These are phyloP conservation scores for Coregonus clupeaformis DNA, from an alignment of 2,113 vertebrate species.

Conservation along the genomic window DNA sequence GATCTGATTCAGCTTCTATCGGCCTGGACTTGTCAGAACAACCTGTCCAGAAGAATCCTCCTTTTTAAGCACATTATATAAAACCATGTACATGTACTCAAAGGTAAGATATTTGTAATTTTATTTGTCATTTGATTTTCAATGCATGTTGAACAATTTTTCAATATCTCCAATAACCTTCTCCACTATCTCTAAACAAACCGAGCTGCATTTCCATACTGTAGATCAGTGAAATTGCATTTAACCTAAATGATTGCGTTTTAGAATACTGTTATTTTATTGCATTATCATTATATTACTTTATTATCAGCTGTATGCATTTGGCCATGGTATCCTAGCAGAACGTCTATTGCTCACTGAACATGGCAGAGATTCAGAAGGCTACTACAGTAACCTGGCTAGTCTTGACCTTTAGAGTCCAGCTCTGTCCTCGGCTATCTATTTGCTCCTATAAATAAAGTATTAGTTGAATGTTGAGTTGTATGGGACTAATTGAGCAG, in stretches of 20 bases:
- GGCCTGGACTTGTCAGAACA: slow-evolving; percentile 1
- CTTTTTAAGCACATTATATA: slow-evolving; percentile 2
- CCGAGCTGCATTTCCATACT: neutral
- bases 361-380: slow-evolving; percentile 16
- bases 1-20: neutral
- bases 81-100: slow-evolving; percentile 46
- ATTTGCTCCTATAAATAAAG: too few species aligned
- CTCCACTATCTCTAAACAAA: neutral
- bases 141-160: neutral
- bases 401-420: slow-evolving; percentile 7
- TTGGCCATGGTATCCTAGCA: neutral
- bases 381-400: neutral
- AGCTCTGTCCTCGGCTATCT: neutral
- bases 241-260: neutral
- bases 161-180: neutral
- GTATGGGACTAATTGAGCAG: slow-evolving; percentile 25
- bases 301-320: neutral
- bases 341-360: neutral
- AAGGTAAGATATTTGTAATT: slow-evolving; percentile 52
- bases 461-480: too few species aligned
- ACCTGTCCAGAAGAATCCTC: neutral
- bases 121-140: neutral
- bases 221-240: neutral
- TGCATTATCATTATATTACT: too few species aligned
- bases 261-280: neutral